A percentile compares a stretch with the other conserved stretches of the same genome.
Evolutionary conservation across 2,113 vertebrate genomes (phyloP).

Genomic region (Centropristis striata): DNA sequence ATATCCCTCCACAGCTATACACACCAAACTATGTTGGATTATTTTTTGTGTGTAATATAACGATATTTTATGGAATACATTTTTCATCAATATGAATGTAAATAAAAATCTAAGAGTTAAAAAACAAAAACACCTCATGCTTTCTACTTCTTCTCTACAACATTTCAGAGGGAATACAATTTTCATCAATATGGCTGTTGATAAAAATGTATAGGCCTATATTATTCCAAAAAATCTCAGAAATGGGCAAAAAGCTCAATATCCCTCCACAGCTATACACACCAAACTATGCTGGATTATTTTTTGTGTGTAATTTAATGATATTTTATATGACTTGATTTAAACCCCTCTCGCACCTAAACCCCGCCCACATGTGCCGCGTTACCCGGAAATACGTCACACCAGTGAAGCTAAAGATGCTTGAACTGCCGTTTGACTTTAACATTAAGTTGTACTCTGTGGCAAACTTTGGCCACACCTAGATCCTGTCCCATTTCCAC

Average conservation of each 20-base stretch:
- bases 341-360: slow-evolving; percentile 16
- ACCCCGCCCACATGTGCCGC: slow-evolving; percentile 50
- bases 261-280: not conserved
- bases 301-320: not conserved
- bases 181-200: not conserved
- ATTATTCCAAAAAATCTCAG: too few relatives aligned
- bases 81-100: too few relatives aligned
- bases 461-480: slow-evolving; percentile 86
- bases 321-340: slow-evolving; percentile 9
- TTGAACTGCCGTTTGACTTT: slow-evolving; percentile 55
- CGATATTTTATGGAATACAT: not conserved
- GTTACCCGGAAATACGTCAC: slow-evolving; percentile 73
- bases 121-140: too few relatives aligned
- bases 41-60: not conserved
- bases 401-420: slow-evolving; percentile 55
- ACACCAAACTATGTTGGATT: not conserved
- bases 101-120: too few relatives aligned
- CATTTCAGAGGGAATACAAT: not conserved
- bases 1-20: not conserved
- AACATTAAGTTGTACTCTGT: slow-evolving; percentile 79
- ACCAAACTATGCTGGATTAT: not conserved
- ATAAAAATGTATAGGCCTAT: not conserved
- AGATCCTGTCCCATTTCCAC: slow-evolving; percentile 81
- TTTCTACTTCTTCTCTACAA: too few relatives aligned
- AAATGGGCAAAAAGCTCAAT: not conserved